Conservation (phyloP, 2,797 vertebrate species). For the Eremophila alpestris region DNA sequence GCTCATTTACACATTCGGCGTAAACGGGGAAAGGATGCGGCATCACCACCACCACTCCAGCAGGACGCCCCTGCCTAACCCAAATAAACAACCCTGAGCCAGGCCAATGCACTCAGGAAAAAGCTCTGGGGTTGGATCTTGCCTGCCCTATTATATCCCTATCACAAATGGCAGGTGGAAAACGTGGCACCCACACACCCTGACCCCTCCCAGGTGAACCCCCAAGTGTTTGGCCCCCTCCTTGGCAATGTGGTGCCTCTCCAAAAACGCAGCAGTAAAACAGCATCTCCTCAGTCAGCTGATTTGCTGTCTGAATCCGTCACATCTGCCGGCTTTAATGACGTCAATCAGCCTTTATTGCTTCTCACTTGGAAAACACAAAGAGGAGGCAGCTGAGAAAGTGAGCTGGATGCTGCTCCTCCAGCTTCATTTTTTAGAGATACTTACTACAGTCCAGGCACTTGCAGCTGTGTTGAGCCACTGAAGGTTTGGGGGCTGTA, state of each 20-base stretch:
- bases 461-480: not conserved
- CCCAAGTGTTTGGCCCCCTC: not conserved
- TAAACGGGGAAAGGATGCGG: not conserved
- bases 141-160: not conserved
- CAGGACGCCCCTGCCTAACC: not conserved
- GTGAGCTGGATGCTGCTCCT: not conserved
- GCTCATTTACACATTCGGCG: not conserved
- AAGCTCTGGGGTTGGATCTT: not conserved
- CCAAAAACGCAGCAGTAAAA: not conserved
- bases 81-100: not conserved
- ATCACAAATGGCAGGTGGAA: not conserved
- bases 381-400: slow-evolving; percentile 44
- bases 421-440: not conserved
- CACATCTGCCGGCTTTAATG: slow-evolving; percentile 41
- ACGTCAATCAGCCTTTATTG: slow-evolving; percentile 53
- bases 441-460: not conserved
- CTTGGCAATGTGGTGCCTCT: not conserved
- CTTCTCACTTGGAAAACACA: slow-evolving; percentile 32
- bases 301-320: slow-evolving; percentile 1
- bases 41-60: accelerated
- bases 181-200: accelerated
- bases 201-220: not conserved
- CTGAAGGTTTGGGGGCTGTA: not conserved
- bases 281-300: slow-evolving; percentile 24
- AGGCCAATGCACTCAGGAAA: not conserved